These are phyloP conservation scores for Chymomyza procnemis DNA, from an alignment of 2,888 invertebrate genomes.

Conservation along the genomic window DNA sequence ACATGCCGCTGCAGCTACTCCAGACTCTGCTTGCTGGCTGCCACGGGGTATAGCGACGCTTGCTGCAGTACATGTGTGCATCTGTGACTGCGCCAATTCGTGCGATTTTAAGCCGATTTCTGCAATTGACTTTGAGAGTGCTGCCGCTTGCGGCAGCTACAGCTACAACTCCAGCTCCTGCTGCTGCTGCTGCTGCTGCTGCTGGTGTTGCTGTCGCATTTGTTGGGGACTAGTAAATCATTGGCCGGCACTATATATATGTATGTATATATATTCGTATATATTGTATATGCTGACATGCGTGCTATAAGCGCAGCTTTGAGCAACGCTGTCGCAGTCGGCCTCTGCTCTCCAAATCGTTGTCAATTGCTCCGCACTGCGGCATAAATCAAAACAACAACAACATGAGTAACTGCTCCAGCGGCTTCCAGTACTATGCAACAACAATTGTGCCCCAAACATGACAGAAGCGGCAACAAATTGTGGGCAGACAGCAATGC, in stretches of 20 bases:
- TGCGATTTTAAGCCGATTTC: constrained; percentile 67
- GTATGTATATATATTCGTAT: not conserved
- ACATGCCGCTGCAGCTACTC: constrained; percentile 26
- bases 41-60: not conserved
- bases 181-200: constrained; percentile 26
- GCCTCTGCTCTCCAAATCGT: constrained; percentile 12
- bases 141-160: constrained; percentile 34
- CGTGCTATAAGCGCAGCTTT: constrained; percentile 58
- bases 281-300: constrained; percentile 59
- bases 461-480: constrained; percentile 64
- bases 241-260: constrained; percentile 30
- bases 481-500: constrained; percentile 39
- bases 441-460: constrained; percentile 74
- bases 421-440: constrained; percentile 47
- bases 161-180: constrained; percentile 62
- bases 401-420: not conserved
- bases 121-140: constrained; percentile 67
- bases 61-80: not conserved
- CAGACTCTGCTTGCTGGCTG: not conserved
- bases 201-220: constrained; percentile 66
- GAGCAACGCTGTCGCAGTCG: constrained; percentile 12
- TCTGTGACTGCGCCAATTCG: constrained; percentile 41
- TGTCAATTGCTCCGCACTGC: constrained; percentile 46
- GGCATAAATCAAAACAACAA: constrained; percentile 67
- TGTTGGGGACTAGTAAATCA: constrained; percentile 56